Percentiles rank a stretch among this genome's conserved stretches.
Evolutionary conservation across 2,888 invertebrate species (phyloP).

Genomic region (Caenorhabditis sp.): DNA sequence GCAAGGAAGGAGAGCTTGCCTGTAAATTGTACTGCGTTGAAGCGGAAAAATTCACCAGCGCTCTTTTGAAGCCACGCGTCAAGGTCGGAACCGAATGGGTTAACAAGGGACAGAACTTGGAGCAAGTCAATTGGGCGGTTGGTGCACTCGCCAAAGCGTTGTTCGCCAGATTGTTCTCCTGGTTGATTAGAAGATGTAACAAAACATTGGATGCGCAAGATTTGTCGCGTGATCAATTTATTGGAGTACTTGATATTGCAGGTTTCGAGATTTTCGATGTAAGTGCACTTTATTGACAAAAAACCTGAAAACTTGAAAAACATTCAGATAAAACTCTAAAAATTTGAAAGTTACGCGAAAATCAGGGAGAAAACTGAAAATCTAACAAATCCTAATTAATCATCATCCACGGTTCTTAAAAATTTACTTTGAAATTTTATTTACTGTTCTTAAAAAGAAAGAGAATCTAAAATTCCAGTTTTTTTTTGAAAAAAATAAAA

Average conservation of each 20-base stretch:
- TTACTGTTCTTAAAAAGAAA: too few relatives aligned
- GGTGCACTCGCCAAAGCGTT: conserved; percentile 74
- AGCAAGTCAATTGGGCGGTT: conserved; percentile 73
- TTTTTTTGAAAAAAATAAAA: too few relatives aligned
- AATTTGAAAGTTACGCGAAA: neutral
- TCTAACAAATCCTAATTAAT: too few relatives aligned
- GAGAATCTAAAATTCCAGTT: too few relatives aligned
- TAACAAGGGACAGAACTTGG: conserved; percentile 75
- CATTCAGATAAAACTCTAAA: too few relatives aligned
- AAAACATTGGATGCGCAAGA: conserved; percentile 90
- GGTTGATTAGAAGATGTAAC: conserved; percentile 91
- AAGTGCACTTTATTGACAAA: conserved; percentile 72
- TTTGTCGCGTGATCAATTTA: conserved; percentile 98
- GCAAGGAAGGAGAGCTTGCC: conserved; percentile 65
- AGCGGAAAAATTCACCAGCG: conserved; percentile 69
- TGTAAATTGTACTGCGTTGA: conserved; percentile 67
- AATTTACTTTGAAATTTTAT: too few relatives aligned
- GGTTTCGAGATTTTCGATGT: conserved; percentile 75
- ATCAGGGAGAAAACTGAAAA: too few relatives aligned
- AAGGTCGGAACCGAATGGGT: conserved; percentile 74
- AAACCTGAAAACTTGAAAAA: too few relatives aligned
- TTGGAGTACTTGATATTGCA: conserved; percentile 78
- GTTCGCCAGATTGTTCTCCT: conserved; percentile 76
- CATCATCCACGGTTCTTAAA: too few relatives aligned
- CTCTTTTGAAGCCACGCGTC: conserved; percentile 74